Conservation (phyloP, 2,113 vertebrate species). For the Isurus oxyrinchus region DNA sequence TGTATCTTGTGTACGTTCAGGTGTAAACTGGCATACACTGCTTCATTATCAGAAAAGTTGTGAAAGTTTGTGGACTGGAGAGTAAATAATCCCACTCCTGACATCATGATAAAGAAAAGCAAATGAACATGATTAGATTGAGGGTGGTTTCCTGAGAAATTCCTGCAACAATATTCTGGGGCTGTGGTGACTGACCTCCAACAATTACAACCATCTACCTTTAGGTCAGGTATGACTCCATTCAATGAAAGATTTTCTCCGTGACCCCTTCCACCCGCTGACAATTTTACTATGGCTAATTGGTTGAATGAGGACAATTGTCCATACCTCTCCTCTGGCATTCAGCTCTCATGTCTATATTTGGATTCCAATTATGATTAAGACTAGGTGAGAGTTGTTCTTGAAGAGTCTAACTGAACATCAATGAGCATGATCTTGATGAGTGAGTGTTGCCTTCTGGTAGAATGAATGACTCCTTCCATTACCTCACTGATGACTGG, state of each 20-base stretch:
- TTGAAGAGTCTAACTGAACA: background rate
- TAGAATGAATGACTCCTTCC: background rate
- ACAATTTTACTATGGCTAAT: background rate
- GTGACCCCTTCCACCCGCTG: background rate
- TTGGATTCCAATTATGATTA: background rate
- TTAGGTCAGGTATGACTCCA: background rate
- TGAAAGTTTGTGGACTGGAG: background rate
- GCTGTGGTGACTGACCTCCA: background rate
- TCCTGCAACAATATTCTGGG: background rate
- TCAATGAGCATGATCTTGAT: background rate
- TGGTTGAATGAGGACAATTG: background rate
- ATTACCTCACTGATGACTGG: background rate
- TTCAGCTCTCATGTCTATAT: background rate
- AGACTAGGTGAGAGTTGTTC: background rate
- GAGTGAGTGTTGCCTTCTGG: background rate
- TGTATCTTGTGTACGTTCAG: background rate
- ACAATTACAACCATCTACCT: background rate
- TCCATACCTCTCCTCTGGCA: background rate
- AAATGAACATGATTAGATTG: too few relatives aligned
- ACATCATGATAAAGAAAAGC: too few relatives aligned
- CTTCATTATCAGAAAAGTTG: background rate
- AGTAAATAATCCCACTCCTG: too few relatives aligned
- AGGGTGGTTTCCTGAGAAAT: background rate
- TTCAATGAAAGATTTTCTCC: background rate
- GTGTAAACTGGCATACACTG: background rate